Percentiles rank a stretch among this genome's conserved stretches.
Evolutionary conservation across 2,113 vertebrate species (phyloP).

Genomic region (Donacobius atricapilla): DNA sequence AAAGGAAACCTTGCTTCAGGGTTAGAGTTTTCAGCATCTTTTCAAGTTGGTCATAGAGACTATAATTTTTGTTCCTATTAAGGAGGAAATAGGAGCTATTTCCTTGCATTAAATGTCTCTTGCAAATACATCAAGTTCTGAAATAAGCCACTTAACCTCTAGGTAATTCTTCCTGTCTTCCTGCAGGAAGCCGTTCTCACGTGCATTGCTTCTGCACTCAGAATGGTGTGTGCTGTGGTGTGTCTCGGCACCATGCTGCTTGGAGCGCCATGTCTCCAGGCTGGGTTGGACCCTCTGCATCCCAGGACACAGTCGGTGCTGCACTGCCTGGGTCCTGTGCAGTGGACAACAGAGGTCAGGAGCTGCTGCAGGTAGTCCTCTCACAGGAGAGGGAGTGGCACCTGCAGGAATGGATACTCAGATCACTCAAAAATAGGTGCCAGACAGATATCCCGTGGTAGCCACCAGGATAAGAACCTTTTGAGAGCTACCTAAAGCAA

Average conservation of each 20-base stretch:
- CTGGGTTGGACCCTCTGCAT: background rate
- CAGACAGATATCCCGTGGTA: rapidly evolving
- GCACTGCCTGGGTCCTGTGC: background rate
- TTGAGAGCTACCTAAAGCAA: background rate
- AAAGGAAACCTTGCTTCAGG: background rate
- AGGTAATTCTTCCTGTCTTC: background rate
- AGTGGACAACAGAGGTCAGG: background rate
- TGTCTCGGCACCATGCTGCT: background rate
- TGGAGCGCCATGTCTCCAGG: rapidly evolving
- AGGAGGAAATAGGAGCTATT: background rate
- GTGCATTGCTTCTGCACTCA: background rate
- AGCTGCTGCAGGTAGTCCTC: background rate
- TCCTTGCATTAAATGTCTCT: background rate
- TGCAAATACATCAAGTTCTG: background rate
- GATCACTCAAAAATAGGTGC: background rate
- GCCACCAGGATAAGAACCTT: background rate
- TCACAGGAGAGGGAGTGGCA: background rate
- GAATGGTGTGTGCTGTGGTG: background rate
- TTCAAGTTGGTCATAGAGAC: background rate
- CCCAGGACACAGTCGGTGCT: background rate
- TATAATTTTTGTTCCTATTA: background rate
- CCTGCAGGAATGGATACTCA: no score
- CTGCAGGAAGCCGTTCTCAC: background rate
- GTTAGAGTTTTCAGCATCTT: background rate
- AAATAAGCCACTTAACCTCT: background rate